Conservation (phyloP, 2,113 vertebrate genomes). For the Oplegnathus fasciatus region DNA sequence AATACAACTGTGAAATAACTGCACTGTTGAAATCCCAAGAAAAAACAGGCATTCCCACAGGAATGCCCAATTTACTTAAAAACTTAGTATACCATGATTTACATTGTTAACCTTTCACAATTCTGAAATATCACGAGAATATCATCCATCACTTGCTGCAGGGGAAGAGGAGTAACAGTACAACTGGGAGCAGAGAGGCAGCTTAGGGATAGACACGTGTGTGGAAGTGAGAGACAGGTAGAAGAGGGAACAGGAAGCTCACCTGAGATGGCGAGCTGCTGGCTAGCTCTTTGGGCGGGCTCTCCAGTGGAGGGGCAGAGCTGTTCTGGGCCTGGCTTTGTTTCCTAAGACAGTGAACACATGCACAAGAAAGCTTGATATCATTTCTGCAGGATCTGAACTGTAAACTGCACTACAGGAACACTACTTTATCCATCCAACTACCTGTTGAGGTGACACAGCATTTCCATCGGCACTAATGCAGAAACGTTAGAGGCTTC, state of each 20-base stretch:
- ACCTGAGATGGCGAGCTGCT: constrained; percentile 92
- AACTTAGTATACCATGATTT: background rate
- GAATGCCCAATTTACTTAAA: background rate
- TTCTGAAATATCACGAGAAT: background rate
- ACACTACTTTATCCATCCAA: background rate
- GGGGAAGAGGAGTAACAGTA: background rate
- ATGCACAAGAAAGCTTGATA: background rate
- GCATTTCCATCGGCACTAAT: background rate
- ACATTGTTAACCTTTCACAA: too few species aligned
- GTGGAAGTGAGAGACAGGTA: background rate
- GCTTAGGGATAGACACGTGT: background rate
- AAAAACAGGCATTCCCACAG: background rate
- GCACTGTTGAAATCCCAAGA: background rate
- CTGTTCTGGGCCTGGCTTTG: constrained; percentile 87
- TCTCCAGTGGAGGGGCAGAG: constrained; percentile 81
- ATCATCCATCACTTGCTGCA: background rate
- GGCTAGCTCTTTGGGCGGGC: constrained; percentile 89
- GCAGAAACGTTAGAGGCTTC: background rate
- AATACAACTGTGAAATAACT: background rate
- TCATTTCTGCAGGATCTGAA: background rate
- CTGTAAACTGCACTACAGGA: background rate
- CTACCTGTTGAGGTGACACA: background rate
- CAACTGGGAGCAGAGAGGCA: background rate
- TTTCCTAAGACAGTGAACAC: constrained; percentile 85
- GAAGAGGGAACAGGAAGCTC: constrained; percentile 41